Base-by-base conservation (phyloP, 2,888 invertebrate species). In the Trichogramma evanescens region DNA sequence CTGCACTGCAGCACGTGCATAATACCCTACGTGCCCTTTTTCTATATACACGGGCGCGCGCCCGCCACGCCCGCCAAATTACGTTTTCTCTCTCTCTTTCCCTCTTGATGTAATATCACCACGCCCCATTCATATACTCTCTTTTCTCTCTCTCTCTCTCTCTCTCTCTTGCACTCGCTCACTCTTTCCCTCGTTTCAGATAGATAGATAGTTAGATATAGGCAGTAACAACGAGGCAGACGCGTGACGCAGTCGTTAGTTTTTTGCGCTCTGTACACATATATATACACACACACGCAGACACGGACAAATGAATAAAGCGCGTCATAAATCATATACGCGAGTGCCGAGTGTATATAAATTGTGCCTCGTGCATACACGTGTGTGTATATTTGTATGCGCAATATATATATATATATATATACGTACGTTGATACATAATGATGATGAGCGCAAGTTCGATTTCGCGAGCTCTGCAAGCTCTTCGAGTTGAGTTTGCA, bases 11-110 rank as follows among this genome's bases (percentile, higher is more conserved):
- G 26, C 3, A 26, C 26, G 26, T 26, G 26, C 26, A 26, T 26
- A 26, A 26, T 26, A 26, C 26, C 26, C 26, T 26, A 26, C 26
- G 26, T 74, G 74, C 74, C 74, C 74, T 74, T 74, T 74, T 73
- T 9, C 8, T 9, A 45, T 45, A 9, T 9, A 39, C 9, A 13
- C 38, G 50, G 9, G 38, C 72, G 69, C 68, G 68, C 63, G 66
- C 60, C 50, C 55, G 64, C 54, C 68, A 69, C 70, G 70, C 70
- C 70, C 62, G 71, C 67, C 71, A 68, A 73, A 73, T 73, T 74
- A 72, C 69, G 69, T 67, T 74, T 74, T 73, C 69, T 69, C 68
- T 68, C 71, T 73, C 72, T 72, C 69, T 26, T 26, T 26, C 26
- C 26, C 26, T 26, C 26, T 26, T 26, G 26, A 26, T 26, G 26